phyloP scores from a whole-genome alignment of 2,888 invertebrate genomes.

The Drosophila parthenogenetica region DNA sequence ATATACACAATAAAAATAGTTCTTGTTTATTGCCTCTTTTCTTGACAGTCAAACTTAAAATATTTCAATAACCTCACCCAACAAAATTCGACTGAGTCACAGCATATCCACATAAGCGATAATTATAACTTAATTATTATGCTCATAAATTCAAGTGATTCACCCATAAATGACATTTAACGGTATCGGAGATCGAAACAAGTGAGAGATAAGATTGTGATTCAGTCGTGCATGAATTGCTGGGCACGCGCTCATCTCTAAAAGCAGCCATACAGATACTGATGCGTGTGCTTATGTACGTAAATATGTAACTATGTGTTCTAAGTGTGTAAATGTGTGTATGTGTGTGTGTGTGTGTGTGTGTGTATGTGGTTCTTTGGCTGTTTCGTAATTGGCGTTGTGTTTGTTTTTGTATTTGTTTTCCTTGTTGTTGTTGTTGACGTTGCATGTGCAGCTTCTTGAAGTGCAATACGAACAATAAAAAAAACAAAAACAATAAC shows the following conservation, averaged over 20 bases:
- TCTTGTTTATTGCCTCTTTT: background rate
- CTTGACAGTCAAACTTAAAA: background rate
- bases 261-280: slow-evolving; percentile 24
- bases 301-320: slow-evolving; percentile 6
- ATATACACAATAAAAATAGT: too few relatives aligned
- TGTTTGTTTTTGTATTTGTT: slow-evolving; percentile 10
- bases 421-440: slow-evolving; percentile 6
- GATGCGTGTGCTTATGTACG: slow-evolving; percentile 1
- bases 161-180: background rate
- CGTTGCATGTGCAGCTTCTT: slow-evolving; percentile 42
- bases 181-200: background rate
- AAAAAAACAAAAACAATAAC: slow-evolving; percentile 23
- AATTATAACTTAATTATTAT: background rate
- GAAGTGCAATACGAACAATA: slow-evolving; percentile 40
- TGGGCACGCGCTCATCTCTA: slow-evolving; percentile 28
- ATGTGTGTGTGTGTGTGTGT: background rate
- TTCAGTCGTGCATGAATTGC: background rate
- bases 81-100: slow-evolving; percentile 22
- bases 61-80: background rate
- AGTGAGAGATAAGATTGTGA: slow-evolving; percentile 1
- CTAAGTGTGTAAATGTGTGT: slow-evolving; percentile 3
- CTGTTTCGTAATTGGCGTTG: slow-evolving; percentile 70
- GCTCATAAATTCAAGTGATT: background rate
- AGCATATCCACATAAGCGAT: too few relatives aligned
- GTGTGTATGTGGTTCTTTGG: slow-evolving; percentile 26